These are phyloP conservation scores for Girardinus metallicus DNA, from an alignment of 2,797 vertebrate genomes.

Conservation along the genomic window DNA sequence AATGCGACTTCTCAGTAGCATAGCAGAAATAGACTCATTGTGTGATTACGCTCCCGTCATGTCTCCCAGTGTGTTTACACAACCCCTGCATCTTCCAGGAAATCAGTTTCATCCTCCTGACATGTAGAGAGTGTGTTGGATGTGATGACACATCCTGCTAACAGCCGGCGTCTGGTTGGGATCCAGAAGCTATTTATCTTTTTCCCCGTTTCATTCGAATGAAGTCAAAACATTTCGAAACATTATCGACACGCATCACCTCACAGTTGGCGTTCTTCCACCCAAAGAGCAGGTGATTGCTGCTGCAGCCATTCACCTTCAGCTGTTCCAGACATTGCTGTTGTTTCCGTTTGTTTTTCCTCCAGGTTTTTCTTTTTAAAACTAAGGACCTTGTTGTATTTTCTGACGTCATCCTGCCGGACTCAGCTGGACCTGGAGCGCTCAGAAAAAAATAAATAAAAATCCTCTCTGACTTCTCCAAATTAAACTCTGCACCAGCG, in stretches of 20 bases:
- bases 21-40: conserved; percentile 51
- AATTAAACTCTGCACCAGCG: conserved; percentile 53
- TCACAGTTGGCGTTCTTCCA: background rate
- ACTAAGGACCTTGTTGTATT: conserved; percentile 16
- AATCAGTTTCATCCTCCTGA: conserved; percentile 18
- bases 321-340: background rate
- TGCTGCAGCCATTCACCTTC: conserved; percentile 5
- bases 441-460: conserved; percentile 15
- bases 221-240: conserved; percentile 7
- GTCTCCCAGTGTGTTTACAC: conserved; percentile 46
- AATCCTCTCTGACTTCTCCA: conserved; percentile 41
- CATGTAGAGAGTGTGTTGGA: conserved; percentile 16
- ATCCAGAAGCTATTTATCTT: conserved; percentile 11
- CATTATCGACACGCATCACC: conserved; percentile 18
- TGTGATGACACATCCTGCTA: conserved; percentile 28
- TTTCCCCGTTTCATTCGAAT: conserved; percentile 9
- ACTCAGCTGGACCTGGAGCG: conserved; percentile 37
- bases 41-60: conserved; percentile 46
- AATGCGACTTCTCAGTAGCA: conserved; percentile 12
- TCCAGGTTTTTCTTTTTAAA: background rate
- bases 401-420: conserved; percentile 19
- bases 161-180: conserved; percentile 12
- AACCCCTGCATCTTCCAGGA: conserved; percentile 27
- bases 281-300: background rate
- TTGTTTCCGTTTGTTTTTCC: background rate